Percentiles rank a stretch among this genome's conserved stretches.
phyloP scores from a whole-genome alignment of 2,113 vertebrate genomes.

The Eurystomus gularis region DNA sequence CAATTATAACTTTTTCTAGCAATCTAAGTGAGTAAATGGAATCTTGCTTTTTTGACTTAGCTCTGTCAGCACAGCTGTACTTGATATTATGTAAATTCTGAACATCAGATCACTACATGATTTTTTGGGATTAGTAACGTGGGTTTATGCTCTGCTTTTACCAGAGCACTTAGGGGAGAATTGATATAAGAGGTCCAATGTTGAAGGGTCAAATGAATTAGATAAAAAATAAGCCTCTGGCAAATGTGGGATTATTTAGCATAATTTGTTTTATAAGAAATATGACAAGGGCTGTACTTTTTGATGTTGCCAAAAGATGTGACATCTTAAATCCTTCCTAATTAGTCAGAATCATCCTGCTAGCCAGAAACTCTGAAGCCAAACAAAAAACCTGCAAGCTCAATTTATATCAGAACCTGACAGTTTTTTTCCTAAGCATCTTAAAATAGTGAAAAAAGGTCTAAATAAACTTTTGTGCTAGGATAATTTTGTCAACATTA shows the following conservation, averaged over 20 bases:
- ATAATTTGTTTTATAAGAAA: neutral
- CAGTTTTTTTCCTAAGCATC: neutral
- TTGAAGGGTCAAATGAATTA: neutral
- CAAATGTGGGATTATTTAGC: neutral
- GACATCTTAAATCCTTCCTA: neutral
- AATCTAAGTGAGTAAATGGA: neutral
- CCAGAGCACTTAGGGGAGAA: neutral
- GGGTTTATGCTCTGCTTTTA: neutral
- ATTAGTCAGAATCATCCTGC: neutral
- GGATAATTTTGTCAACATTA: neutral
- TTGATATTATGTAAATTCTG: slow-evolving; percentile 1
- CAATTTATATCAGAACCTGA: neutral
- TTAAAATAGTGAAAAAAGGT: neutral
- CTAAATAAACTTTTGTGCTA: neutral
- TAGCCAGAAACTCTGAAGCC: neutral
- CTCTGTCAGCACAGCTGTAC: neutral
- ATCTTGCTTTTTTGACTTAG: neutral
- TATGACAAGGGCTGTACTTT: neutral
- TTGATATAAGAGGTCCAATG: neutral
- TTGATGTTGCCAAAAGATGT: slow-evolving; percentile 4
- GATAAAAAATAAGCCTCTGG: neutral
- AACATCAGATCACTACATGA: neutral
- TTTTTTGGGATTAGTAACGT: neutral
- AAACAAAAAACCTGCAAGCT: neutral
- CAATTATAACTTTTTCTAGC: neutral